Percentiles rank a stretch among this genome's conserved stretches.
These are phyloP conservation scores for Mystacides longicornis DNA, from an alignment of 2,888 invertebrate genomes.

Conservation along the genomic window DNA sequence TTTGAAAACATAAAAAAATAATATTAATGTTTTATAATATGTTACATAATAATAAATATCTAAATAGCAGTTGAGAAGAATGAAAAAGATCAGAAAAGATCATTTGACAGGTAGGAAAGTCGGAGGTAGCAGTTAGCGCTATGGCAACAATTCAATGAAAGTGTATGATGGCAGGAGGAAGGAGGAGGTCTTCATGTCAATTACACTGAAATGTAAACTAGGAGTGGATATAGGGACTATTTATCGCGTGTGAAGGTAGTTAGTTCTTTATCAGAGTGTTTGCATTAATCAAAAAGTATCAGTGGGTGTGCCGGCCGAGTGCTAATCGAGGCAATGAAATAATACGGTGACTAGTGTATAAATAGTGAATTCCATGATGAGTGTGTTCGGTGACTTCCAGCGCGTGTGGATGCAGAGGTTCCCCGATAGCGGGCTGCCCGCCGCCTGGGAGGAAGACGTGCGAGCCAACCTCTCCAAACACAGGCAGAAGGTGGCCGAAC, in stretches of 20 bases:
- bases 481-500: conserved; percentile 74
- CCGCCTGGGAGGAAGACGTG: conserved; percentile 90
- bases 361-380: conserved; percentile 53
- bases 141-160: conserved; percentile 12
- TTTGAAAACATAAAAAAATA: too few relatives aligned
- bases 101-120: too few relatives aligned
- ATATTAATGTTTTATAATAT: too few relatives aligned
- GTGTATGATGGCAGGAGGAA: conserved; percentile 22
- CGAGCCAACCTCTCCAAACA: conserved; percentile 83
- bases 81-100: too few relatives aligned
- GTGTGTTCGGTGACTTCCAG: conserved; percentile 86
- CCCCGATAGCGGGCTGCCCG: conserved; percentile 83
- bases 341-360: not conserved
- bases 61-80: too few relatives aligned
- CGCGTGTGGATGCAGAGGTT: conserved; percentile 87
- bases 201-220: conserved; percentile 21
- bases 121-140: too few relatives aligned
- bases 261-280: too few relatives aligned
- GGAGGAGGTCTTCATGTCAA: conserved; percentile 23
- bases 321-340: conserved; percentile 17
- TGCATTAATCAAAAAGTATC: too few relatives aligned
- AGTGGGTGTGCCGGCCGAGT: too few relatives aligned
- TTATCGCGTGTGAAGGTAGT: too few relatives aligned
- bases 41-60: too few relatives aligned
- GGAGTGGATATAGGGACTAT: too few relatives aligned